Evolutionary conservation across 2,797 vertebrate species (phyloP).

Genomic region (Poecilia wingei): DNA sequence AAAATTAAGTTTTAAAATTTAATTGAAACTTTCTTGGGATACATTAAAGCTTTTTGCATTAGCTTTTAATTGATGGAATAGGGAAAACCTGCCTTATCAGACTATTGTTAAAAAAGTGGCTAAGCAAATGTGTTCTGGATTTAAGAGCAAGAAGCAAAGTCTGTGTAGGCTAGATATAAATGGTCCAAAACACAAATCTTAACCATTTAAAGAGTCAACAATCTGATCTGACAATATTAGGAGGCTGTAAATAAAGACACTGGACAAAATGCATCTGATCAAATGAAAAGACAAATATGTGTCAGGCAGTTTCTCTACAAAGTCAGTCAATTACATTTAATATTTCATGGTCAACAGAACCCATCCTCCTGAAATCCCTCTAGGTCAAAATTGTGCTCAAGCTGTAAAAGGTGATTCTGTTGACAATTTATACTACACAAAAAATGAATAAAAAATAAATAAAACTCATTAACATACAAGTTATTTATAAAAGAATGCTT

Average conservation of each 20-base stretch:
- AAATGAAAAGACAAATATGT: not conserved
- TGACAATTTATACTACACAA: not conserved
- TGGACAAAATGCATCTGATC: conserved; percentile 29
- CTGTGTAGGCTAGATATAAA: not conserved
- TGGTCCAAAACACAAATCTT: not conserved
- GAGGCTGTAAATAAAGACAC: not conserved
- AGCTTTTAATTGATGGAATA: not conserved
- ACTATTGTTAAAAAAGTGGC: not conserved
- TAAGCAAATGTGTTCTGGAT: not conserved
- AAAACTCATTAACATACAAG: too few species aligned
- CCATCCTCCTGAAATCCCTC: not conserved
- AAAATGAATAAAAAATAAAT: not conserved
- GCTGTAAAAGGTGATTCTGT: not conserved
- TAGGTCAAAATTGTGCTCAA: not conserved
- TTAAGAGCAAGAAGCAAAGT: not conserved
- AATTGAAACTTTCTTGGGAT: not conserved
- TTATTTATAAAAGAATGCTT: not conserved
- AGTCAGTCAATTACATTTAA: not conserved
- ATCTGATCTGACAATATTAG: not conserved
- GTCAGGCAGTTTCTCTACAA: conserved; percentile 21
- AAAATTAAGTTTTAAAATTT: not conserved
- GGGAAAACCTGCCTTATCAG: not conserved
- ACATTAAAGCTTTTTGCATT: not conserved
- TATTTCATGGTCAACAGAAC: conserved; percentile 3
- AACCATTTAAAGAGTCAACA: not conserved